Percentiles rank a stretch among this genome's conserved stretches.
phyloP scores from a whole-genome alignment of 2,888 invertebrate species.

The Adineta ricciae region DNA sequence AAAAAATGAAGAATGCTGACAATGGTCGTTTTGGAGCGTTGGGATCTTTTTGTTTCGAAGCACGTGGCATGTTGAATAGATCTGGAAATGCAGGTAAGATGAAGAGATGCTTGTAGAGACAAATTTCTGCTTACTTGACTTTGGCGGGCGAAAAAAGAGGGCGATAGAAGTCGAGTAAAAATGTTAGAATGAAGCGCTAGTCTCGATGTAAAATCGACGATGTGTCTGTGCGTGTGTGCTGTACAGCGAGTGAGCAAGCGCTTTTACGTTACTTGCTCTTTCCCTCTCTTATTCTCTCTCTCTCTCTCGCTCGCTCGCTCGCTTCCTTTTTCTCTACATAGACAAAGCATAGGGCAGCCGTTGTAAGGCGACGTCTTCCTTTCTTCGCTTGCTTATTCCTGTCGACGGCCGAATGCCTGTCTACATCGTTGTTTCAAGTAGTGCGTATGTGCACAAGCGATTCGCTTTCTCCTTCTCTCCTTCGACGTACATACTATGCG shows the following conservation, averaged over 20 bases:
- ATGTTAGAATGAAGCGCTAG: background rate
- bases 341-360: background rate
- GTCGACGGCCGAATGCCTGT: background rate
- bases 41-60: background rate
- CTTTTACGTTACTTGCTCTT: background rate
- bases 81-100: background rate
- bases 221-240: background rate
- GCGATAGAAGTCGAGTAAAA: background rate
- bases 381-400: background rate
- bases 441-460: background rate
- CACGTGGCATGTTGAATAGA: background rate
- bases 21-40: background rate
- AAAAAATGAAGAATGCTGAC: background rate
- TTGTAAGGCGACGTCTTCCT: background rate
- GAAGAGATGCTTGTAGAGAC: background rate
- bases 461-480: background rate
- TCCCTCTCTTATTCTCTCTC: background rate
- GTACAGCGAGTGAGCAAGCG: background rate
- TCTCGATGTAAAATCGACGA: background rate
- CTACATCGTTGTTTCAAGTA: background rate
- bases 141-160: background rate
- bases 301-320: background rate
- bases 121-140: background rate
- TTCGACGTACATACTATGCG: background rate
- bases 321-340: background rate